Evolutionary conservation across 2,888 invertebrate species (phyloP).

Genomic region (Drepanosiphum platanoidis): DNA sequence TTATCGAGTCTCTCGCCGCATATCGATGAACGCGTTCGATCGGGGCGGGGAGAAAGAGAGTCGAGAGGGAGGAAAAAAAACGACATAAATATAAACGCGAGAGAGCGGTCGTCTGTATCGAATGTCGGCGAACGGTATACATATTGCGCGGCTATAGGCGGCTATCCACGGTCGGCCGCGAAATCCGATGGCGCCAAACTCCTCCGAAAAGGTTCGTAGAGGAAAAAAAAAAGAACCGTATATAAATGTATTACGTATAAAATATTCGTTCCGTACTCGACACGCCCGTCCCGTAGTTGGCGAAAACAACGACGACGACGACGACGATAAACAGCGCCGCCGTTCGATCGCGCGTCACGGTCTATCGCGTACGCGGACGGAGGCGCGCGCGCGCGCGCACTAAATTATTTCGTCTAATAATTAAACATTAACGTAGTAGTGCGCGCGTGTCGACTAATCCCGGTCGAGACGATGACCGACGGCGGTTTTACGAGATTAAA

Average conservation of each 20-base stretch:
- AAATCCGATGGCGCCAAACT: constrained; percentile 45
- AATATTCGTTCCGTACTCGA: too few species aligned
- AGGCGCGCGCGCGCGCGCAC: background rate
- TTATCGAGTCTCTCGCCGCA: background rate
- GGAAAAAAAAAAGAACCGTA: constrained; percentile 6
- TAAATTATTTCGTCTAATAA: background rate
- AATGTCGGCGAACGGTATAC: constrained; percentile 7
- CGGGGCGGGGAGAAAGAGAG: background rate
- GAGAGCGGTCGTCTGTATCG: constrained; percentile 1
- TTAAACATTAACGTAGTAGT: background rate
- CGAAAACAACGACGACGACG: constrained; percentile 7
- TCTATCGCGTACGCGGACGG: background rate
- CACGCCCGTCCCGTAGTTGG: background rate
- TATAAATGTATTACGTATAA: background rate
- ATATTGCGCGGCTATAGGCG: background rate
- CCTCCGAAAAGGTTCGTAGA: background rate
- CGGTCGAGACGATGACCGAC: background rate
- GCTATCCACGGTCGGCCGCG: background rate
- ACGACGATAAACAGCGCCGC: constrained; percentile 10
- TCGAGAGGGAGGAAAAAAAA: background rate
- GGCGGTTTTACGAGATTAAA: background rate
- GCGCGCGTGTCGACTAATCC: too few species aligned
- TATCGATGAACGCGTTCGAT: background rate
- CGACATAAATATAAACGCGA: background rate
- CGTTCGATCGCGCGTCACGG: background rate